Evolutionary conservation across 2,113 vertebrate species (phyloP).

Genomic region (Arizona elegans): DNA sequence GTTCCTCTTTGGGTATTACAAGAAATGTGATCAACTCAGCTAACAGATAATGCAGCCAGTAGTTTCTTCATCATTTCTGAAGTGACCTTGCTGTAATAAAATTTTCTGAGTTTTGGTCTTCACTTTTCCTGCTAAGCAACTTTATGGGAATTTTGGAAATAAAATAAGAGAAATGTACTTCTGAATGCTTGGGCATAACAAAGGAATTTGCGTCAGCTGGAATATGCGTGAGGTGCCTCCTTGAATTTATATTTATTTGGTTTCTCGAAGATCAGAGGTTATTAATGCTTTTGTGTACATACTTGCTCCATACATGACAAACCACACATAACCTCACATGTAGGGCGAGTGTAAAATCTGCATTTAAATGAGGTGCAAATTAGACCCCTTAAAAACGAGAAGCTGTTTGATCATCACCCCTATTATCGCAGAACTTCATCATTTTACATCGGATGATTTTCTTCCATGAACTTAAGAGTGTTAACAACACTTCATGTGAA

Average conservation of each 20-base stretch:
- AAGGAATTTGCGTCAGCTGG: background rate
- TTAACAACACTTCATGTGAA: conserved; percentile 12
- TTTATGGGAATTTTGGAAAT: background rate
- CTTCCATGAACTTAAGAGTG: conserved; percentile 41
- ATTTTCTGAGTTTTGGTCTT: background rate
- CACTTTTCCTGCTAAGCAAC: background rate
- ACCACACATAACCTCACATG: background rate
- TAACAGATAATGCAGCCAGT: background rate
- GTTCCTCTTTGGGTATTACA: background rate
- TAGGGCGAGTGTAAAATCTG: background rate
- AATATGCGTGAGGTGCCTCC: background rate
- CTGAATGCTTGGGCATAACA: background rate
- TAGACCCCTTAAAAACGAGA: conserved; percentile 36
- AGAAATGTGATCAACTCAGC: background rate
- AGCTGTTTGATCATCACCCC: background rate
- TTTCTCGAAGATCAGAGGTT: background rate
- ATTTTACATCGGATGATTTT: conserved; percentile 38
- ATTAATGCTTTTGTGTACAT: background rate
- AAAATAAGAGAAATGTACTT: background rate
- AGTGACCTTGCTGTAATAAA: background rate
- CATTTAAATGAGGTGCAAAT: conserved; percentile 39
- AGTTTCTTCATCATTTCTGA: background rate
- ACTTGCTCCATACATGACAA: background rate
- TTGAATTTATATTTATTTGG: conserved; percentile 9
- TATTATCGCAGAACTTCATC: conserved; percentile 41